A percentile compares a stretch with the other conserved stretches of the same genome.
Evolutionary conservation across 2,113 vertebrate genomes (phyloP).

Genomic region (Trogon melanurus): DNA sequence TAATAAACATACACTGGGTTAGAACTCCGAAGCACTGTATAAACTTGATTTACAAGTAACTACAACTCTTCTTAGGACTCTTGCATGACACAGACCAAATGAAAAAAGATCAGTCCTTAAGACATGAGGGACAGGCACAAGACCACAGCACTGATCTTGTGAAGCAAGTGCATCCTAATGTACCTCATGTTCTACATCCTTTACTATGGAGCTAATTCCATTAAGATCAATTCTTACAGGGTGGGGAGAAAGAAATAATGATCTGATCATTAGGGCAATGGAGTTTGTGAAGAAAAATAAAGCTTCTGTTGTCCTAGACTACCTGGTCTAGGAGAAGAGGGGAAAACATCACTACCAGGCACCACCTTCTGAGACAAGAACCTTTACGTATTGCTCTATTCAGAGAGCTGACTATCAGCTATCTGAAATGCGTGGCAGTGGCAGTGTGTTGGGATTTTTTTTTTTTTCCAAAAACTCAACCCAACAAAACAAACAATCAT

Average conservation of each 20-base stretch:
- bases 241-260: not conserved
- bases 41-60: not conserved
- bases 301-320: not conserved
- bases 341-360: not conserved
- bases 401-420: not conserved
- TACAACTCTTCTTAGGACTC: not conserved
- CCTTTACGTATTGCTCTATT: not conserved
- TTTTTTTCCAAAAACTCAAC: not conserved
- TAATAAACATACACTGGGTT: not conserved
- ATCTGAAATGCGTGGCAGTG: not conserved
- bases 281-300: not conserved
- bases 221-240: not conserved
- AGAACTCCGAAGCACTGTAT: not conserved
- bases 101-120: not conserved
- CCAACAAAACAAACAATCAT: not conserved
- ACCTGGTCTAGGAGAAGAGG: not conserved
- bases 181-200: not conserved
- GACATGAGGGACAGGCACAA: not conserved
- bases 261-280: not conserved
- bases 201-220: not conserved
- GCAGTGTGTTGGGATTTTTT: not conserved
- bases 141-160: not conserved
- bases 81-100: not conserved
- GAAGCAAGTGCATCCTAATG: not conserved
- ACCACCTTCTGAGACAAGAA: not conserved